Evolutionary conservation across 2,113 vertebrate genomes (phyloP), one percentile per base, ranked within the genome.

Genomic region (Ginglymostoma cirratum): DNA sequence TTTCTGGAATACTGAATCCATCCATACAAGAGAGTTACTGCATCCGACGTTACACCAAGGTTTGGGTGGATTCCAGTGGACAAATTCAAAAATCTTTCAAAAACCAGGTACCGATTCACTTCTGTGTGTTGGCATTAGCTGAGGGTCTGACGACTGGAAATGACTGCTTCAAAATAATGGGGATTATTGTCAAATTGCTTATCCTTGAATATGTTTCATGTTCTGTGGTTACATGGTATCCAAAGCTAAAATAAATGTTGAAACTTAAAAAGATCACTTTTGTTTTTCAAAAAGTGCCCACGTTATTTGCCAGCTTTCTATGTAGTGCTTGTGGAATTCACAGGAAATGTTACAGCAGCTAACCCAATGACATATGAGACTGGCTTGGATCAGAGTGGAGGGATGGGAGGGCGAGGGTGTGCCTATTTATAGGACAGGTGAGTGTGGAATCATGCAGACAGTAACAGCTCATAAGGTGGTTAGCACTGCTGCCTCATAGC

Each of bases 1-100:
- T 99, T 2, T 96, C 96, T 0, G 97, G 96, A 5, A 96, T 97
- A 3, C 96, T 99, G 90, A 96, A 96, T 21, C 98, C 98, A 0
- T 96, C 97, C 2, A 96, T 97, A 34, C 97, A 97, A 14, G 97
- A 98, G 0, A 65, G 96, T 0, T 98, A 99, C 96, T 98, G 97
- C 45, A 96, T 98, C 66, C 98, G 99, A 1, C 97, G 97, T 55
- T 99, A 98, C 0, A 98, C 98, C 0, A 96, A 98, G 94, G 96
- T 99, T 95, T 98, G 97, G 97, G 94, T 96, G 0, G 97, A 98
- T 12, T 52, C 97, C 4, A 96, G 96, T 0, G 98, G 98, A 38
- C 98, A 96, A 67, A 52, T 98, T 67, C 98, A 95, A 95, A 99
- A 96, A 96, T 6, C 96, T 27, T 99, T 98, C 96, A 97, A 70